These are phyloP conservation scores for Adineta ricciae DNA, from an alignment of 2,888 invertebrate genomes.

Conservation along the genomic window DNA sequence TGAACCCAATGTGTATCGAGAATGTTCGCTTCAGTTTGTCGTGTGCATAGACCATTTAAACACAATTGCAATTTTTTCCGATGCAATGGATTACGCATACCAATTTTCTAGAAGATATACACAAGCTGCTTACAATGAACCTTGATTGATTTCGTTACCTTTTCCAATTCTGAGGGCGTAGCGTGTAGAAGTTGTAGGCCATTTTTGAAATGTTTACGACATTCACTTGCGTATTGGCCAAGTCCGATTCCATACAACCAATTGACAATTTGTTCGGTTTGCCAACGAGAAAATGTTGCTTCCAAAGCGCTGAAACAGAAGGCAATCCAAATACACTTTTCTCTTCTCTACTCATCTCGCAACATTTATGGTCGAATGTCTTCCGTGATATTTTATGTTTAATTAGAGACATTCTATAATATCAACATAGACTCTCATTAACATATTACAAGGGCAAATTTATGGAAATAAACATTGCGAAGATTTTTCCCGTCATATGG, in stretches of 20 bases:
- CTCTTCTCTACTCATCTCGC: too few species aligned
- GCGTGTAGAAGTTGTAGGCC: slow-evolving; percentile 68
- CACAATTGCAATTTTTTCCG: slow-evolving; percentile 66
- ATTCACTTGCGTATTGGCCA: slow-evolving; percentile 47
- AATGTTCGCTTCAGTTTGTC: slow-evolving; percentile 42
- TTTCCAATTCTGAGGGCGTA: slow-evolving; percentile 71
- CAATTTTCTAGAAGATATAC: slow-evolving; percentile 45
- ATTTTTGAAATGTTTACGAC: slow-evolving; percentile 70
- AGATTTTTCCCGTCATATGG: too few species aligned
- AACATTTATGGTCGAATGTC: not conserved
- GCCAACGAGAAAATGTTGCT: slow-evolving; percentile 43
- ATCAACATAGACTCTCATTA: too few species aligned
- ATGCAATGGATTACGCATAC: slow-evolving; percentile 63
- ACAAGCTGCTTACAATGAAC: not conserved
- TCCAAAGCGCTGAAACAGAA: slow-evolving; percentile 55
- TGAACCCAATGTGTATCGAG: slow-evolving; percentile 61
- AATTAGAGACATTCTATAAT: too few species aligned
- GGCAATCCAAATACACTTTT: too few species aligned
- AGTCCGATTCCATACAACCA: slow-evolving; percentile 50
- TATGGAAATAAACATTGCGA: too few species aligned
- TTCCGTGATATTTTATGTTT: too few species aligned
- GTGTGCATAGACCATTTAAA: slow-evolving; percentile 36
- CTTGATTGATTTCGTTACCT: slow-evolving; percentile 49
- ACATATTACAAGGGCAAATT: too few species aligned
- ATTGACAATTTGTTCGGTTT: slow-evolving; percentile 41